Base-by-base conservation (phyloP, 2,113 vertebrate species). In the Gnathonemus echidnorhynchus region DNA sequence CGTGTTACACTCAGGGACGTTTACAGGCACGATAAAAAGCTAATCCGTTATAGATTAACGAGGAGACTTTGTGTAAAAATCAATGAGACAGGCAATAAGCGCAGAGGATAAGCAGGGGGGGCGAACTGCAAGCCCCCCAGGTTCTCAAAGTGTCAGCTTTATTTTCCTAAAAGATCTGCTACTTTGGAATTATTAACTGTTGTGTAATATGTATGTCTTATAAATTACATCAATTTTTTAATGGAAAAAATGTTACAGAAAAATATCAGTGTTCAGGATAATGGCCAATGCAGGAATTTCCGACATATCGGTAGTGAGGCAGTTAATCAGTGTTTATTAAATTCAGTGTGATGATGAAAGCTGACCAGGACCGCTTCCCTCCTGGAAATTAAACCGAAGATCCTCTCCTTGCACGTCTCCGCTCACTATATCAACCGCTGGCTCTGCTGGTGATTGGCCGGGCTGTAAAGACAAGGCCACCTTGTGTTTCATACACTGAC, bases 1-100 rank as follows among this genome's bases (percentile, higher is more conserved):
- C 24, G 10, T 1, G 58, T 74, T 49, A 88, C 39, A 88, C 87
- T 66, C 31, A 66, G 53, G 53, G 39, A 66, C 87, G 24, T 62
- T 88, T 88, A 88, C 56, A 24, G 49, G 87, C 87, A 49, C 88
- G 42, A 66, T 49, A 87, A 87, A 52, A 87, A 48, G 19, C 58
- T 70, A 42, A 88, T 50, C 88, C n/a, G 48, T 88, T 88, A 88
- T 88, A n/a, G 87, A 88, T 39, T 58, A 21, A 62, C 1, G 58
- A 19, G 45, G 42, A 49, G 88, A 88, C 42, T 80, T 89, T 66
- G 87, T 88, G 53, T 88, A 46, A 88, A 88, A 88, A 88, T 88
- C 87, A 88, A 88, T 88, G 52, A 62, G 87, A 88, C 87, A 58
- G 21, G 87, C 87, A 62, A 62, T 88, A 52, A 62, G 35, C 1